Evolutionary conservation across 2,888 invertebrate species (phyloP).

Genomic region (Agrotis ipsilon): DNA sequence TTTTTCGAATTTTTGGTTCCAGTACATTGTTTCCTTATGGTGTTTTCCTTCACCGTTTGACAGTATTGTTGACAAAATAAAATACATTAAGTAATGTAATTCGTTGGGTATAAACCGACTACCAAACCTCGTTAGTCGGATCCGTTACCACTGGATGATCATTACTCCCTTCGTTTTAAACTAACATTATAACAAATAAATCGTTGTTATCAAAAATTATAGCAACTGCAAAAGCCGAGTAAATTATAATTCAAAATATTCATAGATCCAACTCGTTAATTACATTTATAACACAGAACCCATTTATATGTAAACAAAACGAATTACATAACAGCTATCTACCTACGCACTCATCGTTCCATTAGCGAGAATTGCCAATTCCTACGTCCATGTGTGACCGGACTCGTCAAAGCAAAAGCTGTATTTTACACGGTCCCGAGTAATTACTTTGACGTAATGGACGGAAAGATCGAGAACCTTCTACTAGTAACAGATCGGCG

Average conservation of each 20-base stretch:
- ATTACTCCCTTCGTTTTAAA: too few species aligned
- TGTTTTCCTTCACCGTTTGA: too few species aligned
- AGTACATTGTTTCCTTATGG: too few species aligned
- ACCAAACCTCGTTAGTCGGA: too few species aligned
- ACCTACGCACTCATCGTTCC: slow-evolving; percentile 69
- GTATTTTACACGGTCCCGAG: slow-evolving; percentile 71
- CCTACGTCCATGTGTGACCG: slow-evolving; percentile 66
- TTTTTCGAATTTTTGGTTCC: too few species aligned
- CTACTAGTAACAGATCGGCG: slow-evolving; percentile 69
- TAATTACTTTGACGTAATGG: slow-evolving; percentile 75
- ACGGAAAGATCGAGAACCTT: slow-evolving; percentile 69
- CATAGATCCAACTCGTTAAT: background rate
- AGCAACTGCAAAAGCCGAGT: too few species aligned
- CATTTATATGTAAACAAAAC: slow-evolving; percentile 25
- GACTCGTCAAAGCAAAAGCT: slow-evolving; percentile 59
- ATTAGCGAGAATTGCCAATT: slow-evolving; percentile 79
- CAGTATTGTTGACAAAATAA: too few species aligned
- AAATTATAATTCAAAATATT: background rate
- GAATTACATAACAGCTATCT: slow-evolving; percentile 46
- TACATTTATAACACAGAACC: slow-evolving; percentile 20
- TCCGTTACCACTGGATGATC: too few species aligned
- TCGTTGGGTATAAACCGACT: too few species aligned
- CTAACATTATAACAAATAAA: too few species aligned
- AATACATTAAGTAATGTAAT: too few species aligned
- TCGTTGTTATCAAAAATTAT: too few species aligned